These are phyloP conservation scores for Mactromeris polynyma DNA, from an alignment of 2,888 invertebrate species.

Conservation along the genomic window DNA sequence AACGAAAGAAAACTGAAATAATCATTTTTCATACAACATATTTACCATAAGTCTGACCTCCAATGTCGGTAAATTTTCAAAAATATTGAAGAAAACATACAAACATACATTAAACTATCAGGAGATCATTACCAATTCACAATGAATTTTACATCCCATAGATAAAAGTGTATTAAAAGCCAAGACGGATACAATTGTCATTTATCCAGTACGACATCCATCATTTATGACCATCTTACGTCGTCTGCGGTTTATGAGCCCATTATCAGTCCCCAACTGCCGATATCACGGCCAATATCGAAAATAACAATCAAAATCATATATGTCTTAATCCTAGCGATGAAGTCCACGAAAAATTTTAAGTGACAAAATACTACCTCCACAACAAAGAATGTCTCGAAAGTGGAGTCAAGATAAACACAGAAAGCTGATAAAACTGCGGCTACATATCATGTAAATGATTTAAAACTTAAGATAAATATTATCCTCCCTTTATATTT, in stretches of 20 bases:
- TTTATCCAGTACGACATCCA: neutral
- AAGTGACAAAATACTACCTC: slow-evolving; percentile 5
- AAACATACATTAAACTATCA: neutral
- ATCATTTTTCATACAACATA: neutral
- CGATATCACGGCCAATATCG: slow-evolving; percentile 25
- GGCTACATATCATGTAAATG: neutral
- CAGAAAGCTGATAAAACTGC: neutral
- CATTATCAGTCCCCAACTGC: slow-evolving; percentile 1
- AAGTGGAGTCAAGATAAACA: neutral
- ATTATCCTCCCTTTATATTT: neutral
- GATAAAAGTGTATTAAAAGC: slow-evolving; percentile 8
- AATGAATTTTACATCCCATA: slow-evolving; percentile 23
- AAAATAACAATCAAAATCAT: slow-evolving; percentile 25
- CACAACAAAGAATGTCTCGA: slow-evolving; percentile 11
- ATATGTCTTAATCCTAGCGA: slow-evolving; percentile 40
- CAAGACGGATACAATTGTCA: slow-evolving; percentile 19
- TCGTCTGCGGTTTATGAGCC: neutral
- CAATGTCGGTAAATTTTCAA: neutral
- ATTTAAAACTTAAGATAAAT: neutral
- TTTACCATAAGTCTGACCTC: neutral
- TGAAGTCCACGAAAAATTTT: slow-evolving; percentile 21
- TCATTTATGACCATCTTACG: neutral
- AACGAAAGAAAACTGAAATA: neutral
- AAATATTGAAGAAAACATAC: neutral
- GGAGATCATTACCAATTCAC: slow-evolving; percentile 11